Base-by-base conservation (phyloP, 2,888 invertebrate genomes). In the Mythimna pallens region DNA sequence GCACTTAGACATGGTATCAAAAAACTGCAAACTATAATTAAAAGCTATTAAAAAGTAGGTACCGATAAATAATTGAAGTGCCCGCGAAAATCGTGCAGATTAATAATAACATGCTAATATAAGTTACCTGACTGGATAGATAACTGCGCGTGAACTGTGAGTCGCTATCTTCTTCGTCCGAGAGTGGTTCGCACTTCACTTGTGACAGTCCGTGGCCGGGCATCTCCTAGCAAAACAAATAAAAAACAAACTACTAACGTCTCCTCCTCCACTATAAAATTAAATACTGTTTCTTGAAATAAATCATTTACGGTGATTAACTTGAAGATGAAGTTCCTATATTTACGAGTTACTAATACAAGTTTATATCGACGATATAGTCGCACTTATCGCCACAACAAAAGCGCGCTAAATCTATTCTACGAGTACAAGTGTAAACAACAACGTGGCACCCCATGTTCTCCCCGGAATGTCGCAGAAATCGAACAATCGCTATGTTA, bases 101-200 rank as follows among this genome's bases (percentile, higher is more conserved):
- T 73, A 72, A 78, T 71, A 63, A 77, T 66, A 70, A 78, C 68
- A 73, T 78, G 64, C 76, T 76, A 76, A 66, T 77, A 76, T 62
- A 77, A 84, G 68, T 78, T 90, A 94, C 95, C 92, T 93, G 92
- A 82, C 83, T 88, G 64, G 86, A 84, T 47, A 91, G 83, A 80
- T 91, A 94, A 77, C 81, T 84, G 77, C 90, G 89, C 30, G 91
- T 81, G 83, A 91, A 90, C 69, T 92, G 93, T 40, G 92, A 89
- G 73, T 91, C 89, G 84, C 88, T 89, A 79, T 94, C 94, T 78
- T 95, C 94, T 73, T 94, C 94, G 70, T 94, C 95, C 9, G 94
- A 94, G 36, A 85, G 88, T 73, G 94, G 94, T 85, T 96, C 96
- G 90, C 93, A 89, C 90, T 95, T 96, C 80, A 96, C 92, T 79